Conservation (phyloP, 2,888 invertebrate genomes). For the Emmelina monodactyla region DNA sequence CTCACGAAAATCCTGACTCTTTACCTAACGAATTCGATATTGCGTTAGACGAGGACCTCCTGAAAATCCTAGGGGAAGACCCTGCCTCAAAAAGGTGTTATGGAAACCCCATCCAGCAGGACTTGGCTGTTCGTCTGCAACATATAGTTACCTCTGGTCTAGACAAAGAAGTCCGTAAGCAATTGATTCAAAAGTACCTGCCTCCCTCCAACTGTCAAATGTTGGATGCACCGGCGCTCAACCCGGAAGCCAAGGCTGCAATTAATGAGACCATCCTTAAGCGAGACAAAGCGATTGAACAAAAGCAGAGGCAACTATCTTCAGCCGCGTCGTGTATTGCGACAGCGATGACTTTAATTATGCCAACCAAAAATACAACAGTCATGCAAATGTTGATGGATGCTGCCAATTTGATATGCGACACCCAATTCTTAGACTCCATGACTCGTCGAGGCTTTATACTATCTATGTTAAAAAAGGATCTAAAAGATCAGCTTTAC, state of each 20-base stretch:
- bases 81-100: neutral
- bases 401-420: neutral
- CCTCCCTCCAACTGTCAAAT: neutral
- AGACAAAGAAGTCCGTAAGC: constrained; percentile 1
- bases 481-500: neutral
- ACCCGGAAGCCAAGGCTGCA: neutral
- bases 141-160: neutral
- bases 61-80: neutral
- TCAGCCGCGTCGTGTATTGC: too few relatives aligned
- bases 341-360: too few relatives aligned
- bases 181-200: neutral
- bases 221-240: neutral
- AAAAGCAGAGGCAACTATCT: neutral
- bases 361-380: too few relatives aligned
- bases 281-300: neutral
- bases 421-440: neutral
- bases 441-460: neutral
- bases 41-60: neutral
- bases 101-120: neutral
- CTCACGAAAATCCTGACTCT: too few relatives aligned
- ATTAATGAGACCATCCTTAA: neutral
- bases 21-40: too few relatives aligned
- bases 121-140: neutral
- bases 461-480: neutral
- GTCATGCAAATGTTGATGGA: too few relatives aligned